Percentiles rank a stretch among this genome's conserved stretches.
Evolutionary conservation across 2,797 vertebrate species (phyloP).

Genomic region (Holocentrus rufus): DNA sequence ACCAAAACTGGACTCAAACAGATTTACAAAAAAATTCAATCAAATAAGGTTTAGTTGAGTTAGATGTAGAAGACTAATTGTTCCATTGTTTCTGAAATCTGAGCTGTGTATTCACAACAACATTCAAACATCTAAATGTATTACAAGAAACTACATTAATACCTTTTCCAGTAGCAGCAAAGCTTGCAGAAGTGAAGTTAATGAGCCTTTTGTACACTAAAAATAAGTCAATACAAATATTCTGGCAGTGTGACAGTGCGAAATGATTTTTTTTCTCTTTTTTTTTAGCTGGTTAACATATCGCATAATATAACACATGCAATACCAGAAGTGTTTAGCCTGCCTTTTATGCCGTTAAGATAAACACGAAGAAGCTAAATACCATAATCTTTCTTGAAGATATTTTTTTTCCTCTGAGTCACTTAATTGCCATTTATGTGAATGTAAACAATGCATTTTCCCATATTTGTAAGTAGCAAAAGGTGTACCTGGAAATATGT

Average conservation of each 20-base stretch:
- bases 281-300: constrained; percentile 77
- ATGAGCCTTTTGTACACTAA: constrained; percentile 76
- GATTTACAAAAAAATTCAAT: constrained; percentile 60
- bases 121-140: constrained; percentile 78
- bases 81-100: constrained; percentile 63
- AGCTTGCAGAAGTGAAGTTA: constrained; percentile 73
- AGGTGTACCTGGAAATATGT: constrained; percentile 76
- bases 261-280: constrained; percentile 56
- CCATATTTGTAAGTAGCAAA: constrained; percentile 76
- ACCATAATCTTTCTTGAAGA: constrained; percentile 61
- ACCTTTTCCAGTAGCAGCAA: constrained; percentile 77
- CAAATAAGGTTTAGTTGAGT: constrained; percentile 51
- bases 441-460: constrained; percentile 81
- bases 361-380: constrained; percentile 75
- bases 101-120: constrained; percentile 73
- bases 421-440: constrained; percentile 77
- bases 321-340: constrained; percentile 75
- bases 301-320: constrained; percentile 74
- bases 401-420: constrained; percentile 73
- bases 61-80: constrained; percentile 55
- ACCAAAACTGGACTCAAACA: constrained; percentile 56
- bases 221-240: constrained; percentile 75
- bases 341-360: constrained; percentile 68
- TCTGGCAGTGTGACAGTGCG: constrained; percentile 81
- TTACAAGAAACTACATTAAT: constrained; percentile 75